Base-by-base conservation (phyloP, 2,113 vertebrate species). In the Colius striatus region DNA sequence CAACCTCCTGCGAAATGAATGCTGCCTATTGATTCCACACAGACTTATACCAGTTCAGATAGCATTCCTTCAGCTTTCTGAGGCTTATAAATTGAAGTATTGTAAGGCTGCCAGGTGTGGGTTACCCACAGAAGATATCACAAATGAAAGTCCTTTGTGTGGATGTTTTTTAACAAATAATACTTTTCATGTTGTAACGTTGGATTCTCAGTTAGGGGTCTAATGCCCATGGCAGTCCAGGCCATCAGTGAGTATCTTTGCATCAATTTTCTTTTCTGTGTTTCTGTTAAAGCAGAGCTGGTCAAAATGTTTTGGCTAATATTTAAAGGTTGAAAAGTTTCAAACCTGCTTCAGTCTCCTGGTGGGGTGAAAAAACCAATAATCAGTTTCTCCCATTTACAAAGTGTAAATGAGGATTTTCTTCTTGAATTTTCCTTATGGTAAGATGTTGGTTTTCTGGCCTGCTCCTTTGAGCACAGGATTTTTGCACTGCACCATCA, bases 1-100 rank as follows among this genome's bases (percentile, higher is more conserved):
- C 91, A 94, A 34, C 47, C 47, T 94, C 45, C 77, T 66, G 47
- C 58, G 84, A 82, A 92, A 84, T 83, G 84, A 92, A 92, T 70
- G 26, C 74, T 54, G 45, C 27, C 58, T 89, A 92, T 87, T 87
- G 91, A 94, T 95, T 87, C 89, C 81, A 58, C 17, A n/a, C 41
- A 84, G 80, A 22, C 70, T 65, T 41, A 21, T 23, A 68, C 38
- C 27, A 50, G 34, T 53, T 36, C 50, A 43, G 71, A 54, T 68
- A 34, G 7, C 66, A 72, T 51, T 91, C 43, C 34, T 72, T 79
- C 62, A 76, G 57, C 70, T 62, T 87, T 87, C 82, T 57, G 50
- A 87, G 36, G 27, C 11, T 83, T 41, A 41, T 73, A 79, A 94
- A 89, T 82, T 36, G 25, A 62, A 76, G n/a, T 20, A 89, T 84